Base-by-base conservation (phyloP, 2,888 invertebrate genomes). In the Monopis laevigella region DNA sequence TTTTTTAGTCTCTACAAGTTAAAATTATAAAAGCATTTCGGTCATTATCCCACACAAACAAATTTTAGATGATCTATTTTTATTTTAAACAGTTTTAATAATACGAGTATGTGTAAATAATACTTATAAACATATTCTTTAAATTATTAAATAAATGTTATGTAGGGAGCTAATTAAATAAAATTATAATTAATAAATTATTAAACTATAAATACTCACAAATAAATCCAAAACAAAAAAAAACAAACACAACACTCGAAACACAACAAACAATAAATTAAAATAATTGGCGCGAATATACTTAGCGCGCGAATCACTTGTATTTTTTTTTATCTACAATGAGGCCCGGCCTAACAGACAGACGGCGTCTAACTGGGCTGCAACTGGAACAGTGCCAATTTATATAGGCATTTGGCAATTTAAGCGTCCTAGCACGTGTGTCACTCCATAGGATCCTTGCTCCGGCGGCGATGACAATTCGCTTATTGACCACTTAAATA, bases 221-320 rank as follows among this genome's bases (percentile, higher is more conserved):
- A 8, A 30, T 14, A 8, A n/a, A 11, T n/a, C 4, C 11, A 28
- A 30, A 30, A 30, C 8, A 30, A 30, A 8, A 30, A 30, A 2
- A 32, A 14, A 32, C 14, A 32, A 32, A 32, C 30, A 32, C 32
- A 16, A 32, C 17, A 17, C 14, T 4, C 12, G 10, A 14, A 14
- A 32, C 2, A 2, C 32, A 32, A 14, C 7, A 32, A 17, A 4
- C 17, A 32, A 12, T 17, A 32, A 32, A 32, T 30, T 30, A 12
- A 30, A 3, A 3, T 3, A 30, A 3, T 30, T 30, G n/a, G 32
- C 32, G 32, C 29, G 29, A 17, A 29, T 13, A n/a, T 32, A 17
- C 10, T 32, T 32, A 17, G 32, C 32, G 32, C 32, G 32, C n/a
- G n/a, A n/a, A n/a, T n/a, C n/a, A n/a, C n/a, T n/a, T n/a, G 29